Conservation (phyloP, 2,888 invertebrate genomes). For the Ophion ellenae region DNA sequence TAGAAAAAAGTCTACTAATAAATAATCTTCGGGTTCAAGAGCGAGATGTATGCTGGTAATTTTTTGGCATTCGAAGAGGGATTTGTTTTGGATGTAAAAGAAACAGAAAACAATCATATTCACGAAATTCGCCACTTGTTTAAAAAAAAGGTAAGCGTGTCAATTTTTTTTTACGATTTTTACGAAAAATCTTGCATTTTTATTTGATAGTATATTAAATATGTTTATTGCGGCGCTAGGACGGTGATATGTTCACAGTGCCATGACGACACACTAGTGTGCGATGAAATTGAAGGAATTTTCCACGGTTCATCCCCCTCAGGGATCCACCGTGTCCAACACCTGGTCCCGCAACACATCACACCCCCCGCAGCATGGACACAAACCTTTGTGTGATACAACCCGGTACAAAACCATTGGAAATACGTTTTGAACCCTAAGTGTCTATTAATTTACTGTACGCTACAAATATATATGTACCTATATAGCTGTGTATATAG, state of each 20-base stretch:
- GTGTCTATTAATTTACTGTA: constrained; percentile 79
- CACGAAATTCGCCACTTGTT: too few relatives aligned
- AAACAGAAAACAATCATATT: too few relatives aligned
- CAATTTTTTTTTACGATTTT: neutral
- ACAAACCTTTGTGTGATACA: constrained; percentile 63
- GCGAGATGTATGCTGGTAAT: too few relatives aligned
- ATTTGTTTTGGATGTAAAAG: too few relatives aligned
- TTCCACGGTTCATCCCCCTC: constrained; percentile 72
- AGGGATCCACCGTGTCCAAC: constrained; percentile 70
- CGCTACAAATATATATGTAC: neutral
- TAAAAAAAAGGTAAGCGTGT: neutral
- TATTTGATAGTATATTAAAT: neutral
- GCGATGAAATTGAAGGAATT: constrained; percentile 69
- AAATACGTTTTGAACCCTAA: constrained; percentile 67
- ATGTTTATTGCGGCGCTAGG: neutral
- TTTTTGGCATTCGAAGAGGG: too few relatives aligned
- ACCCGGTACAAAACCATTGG: constrained; percentile 70
- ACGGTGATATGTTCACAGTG: constrained; percentile 12
- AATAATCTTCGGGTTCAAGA: too few relatives aligned
- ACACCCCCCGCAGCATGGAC: constrained; percentile 39
- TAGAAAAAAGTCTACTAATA: too few relatives aligned
- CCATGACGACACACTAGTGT: constrained; percentile 15
- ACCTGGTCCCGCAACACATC: constrained; percentile 73
- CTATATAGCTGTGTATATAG: constrained; percentile 50
- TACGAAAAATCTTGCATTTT: neutral